Conservation (phyloP, 2,888 invertebrate species). For the Meiosimyza decipiens region DNA sequence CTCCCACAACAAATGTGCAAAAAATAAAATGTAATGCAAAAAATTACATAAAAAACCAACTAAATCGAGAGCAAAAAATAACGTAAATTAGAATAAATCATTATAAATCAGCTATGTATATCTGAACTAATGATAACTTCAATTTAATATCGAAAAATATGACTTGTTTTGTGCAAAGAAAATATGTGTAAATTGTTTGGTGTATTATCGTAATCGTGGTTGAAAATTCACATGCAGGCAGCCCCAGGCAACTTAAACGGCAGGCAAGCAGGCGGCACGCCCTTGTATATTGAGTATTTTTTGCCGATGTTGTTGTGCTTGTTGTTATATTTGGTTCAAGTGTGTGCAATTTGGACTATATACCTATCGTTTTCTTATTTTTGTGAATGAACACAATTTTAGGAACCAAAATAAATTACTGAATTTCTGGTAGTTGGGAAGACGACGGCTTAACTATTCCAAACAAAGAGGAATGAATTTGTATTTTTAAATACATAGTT, state of each 20-base stretch:
- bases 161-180: not conserved
- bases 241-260: not conserved
- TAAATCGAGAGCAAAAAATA: not conserved
- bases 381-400: constrained; percentile 10
- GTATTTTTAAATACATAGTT: too few species aligned
- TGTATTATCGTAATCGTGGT: constrained; percentile 10
- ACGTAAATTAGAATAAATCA: not conserved
- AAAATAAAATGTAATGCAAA: constrained; percentile 4
- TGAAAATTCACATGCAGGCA: constrained; percentile 19
- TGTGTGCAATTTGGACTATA: constrained; percentile 21
- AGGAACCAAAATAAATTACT: too few species aligned
- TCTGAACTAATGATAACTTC: not conserved
- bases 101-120: not conserved
- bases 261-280: constrained; percentile 26
- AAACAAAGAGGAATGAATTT: too few species aligned
- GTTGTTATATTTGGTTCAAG: not conserved
- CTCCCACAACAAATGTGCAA: not conserved
- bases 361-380: not conserved
- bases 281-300: constrained; percentile 24
- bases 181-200: constrained; percentile 7
- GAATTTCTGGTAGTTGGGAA: too few species aligned
- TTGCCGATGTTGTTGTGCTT: not conserved
- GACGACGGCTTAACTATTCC: too few species aligned
- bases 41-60: not conserved
- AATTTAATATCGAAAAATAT: too few species aligned